Base-by-base conservation (phyloP, 1,140 invertebrate species). In the Dendroctonus ponderosae region DNA sequence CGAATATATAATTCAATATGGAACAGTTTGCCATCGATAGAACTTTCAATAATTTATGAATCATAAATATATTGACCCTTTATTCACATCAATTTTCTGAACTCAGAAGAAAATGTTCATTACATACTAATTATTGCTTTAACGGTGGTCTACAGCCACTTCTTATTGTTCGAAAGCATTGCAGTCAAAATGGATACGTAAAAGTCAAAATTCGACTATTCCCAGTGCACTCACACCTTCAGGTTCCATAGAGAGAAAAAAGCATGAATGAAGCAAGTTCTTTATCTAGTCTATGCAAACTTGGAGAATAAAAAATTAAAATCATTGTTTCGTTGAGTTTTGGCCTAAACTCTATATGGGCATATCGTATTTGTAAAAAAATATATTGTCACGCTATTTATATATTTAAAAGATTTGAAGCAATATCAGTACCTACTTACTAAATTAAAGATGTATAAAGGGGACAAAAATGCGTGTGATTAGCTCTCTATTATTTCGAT, bases 341-440 rank as follows among this genome's bases (percentile, higher is more conserved):
- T 26, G 12, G 9, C 12, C 9, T 46, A 46, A 9, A 46, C 44
- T 46, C 44, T 46, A 46, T 11, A 46, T 46, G 9, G 12, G 9
- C 12, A 11, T 46, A 11, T 46, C 9, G 44, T 46, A 11, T 46
- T 46, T 46, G 44, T 46, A 11, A 46, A 11, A n/a, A 12, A 11
- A 46, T 46, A 46, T 11, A 46, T 46, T 46, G 12, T 9, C 9
- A 11, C 12, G 44, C 12, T 46, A 11, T 46, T 46, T 9, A 9
- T 46, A 46, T 46, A 11, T 11, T 46, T 14, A 12, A 11, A 0
- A 46, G 12, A 46, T 14, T 11, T 14, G 9, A 46, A 9, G 12
- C 44, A 46, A 46, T 46, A 46, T 46, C 9, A 11, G 44, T 46
- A 46, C 44, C 44, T 14, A 46, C 44, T 46, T 46, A 46, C 4